Base-by-base conservation (phyloP, 92 coral and sea anemone genomes). In the Hydrozoanthus gracilis region DNA sequence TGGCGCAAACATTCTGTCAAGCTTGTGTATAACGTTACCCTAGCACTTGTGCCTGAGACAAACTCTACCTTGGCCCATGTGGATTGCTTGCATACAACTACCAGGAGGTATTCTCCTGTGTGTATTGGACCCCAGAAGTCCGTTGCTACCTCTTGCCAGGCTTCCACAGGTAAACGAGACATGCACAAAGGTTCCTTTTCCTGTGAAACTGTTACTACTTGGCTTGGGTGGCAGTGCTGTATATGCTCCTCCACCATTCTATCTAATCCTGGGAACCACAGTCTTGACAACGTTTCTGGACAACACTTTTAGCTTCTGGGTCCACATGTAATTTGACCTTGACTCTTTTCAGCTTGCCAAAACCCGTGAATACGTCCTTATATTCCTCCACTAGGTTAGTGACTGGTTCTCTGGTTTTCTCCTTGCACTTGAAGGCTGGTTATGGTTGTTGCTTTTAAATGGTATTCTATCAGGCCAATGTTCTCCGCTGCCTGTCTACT, bases 141-240 rank as follows among this genome's bases (percentile, higher is more conserved):
- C 15, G 73, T 18, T 13, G 84, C 84, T 18, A 83, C 70, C 46
- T 88, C 88, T 64, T 62, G 20, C 70, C 88, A 75, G 73, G 78
- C 52, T 35, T 88, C 84, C 7, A 44, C 9, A 4, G 88, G 79
- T 16, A 87, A 16, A 16, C 58, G 86, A 2, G 87, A 56, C 87
- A 72, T 79, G 14, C 73, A 62, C 18, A 90, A 51, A 51, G 88
- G 86, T 68, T 79, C 83, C 15, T 71, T 39, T 51, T 87, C 83
- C 3, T 62, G 68, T 18, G 77, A 18, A 16, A 56, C 45, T 3
- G 86, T 90, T 27, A 87, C 88, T 14, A 87, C 39, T 27, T 27
- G 91, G 86, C 92, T 79, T 4, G 87, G 87, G 73, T 78, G 87
- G 87, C 90, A 90, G 74, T 86, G 85, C 55, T 71, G 88, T 27